Conservation (phyloP, 53 echinoderm and acorn worm species). For the Echinarachnius parma region DNA sequence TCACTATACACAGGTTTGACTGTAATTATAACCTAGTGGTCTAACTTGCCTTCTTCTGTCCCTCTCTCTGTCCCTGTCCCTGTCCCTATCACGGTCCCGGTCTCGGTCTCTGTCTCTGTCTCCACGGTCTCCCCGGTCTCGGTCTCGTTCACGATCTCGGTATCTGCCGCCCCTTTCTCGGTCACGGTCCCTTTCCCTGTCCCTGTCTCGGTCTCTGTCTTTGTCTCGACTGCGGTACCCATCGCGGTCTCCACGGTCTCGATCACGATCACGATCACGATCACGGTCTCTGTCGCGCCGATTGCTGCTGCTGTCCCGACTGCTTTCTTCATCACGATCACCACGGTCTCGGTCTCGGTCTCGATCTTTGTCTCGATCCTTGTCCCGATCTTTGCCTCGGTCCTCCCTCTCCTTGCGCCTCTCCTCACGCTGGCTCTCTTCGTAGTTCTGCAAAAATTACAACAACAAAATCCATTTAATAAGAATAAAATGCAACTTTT, state of each 20-base stretch:
- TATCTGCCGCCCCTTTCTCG: constrained; percentile 22
- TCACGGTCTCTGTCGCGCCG: constrained; percentile 45
- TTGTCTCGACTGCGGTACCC: constrained; percentile 11
- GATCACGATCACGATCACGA: background rate
- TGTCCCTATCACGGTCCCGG: background rate
- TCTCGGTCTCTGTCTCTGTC: background rate
- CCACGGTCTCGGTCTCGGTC: background rate
- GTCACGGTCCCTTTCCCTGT: constrained; percentile 40
- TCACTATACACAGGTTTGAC: no score
- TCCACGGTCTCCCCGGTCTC: background rate
- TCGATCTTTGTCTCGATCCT: constrained; percentile 41
- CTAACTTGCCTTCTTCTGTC: constrained; percentile 4
- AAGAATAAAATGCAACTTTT: no score
- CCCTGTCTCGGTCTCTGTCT: constrained; percentile 64
- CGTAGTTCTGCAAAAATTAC: constrained; percentile 11
- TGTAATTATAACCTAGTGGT: no score
- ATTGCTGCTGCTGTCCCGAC: constrained; percentile 37
- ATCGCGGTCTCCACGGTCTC: background rate
- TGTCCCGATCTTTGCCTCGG: constrained; percentile 29
- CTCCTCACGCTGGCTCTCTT: constrained; percentile 50
- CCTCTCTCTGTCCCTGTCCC: constrained; percentile 6
- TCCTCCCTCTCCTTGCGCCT: constrained; percentile 59
- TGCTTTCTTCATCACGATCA: constrained; percentile 21
- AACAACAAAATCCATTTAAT: background rate
- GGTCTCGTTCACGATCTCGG: background rate